A percentile compares a stretch with the other conserved stretches of the same genome.
Evolutionary conservation across 2,888 invertebrate genomes (phyloP).

Genomic region (Acronicta leporina): DNA sequence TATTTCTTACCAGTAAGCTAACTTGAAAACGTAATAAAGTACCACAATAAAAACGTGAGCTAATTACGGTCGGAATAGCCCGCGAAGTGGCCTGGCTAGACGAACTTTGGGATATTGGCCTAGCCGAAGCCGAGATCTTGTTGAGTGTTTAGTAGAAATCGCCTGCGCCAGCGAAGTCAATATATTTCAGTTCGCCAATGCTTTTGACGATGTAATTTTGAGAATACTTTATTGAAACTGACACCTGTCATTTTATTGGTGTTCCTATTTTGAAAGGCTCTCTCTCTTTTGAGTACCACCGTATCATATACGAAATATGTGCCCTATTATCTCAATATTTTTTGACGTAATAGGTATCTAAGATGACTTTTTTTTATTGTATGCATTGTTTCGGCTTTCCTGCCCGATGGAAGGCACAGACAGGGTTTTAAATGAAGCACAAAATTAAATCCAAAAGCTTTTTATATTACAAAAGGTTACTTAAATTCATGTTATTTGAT

Average conservation of each 20-base stretch:
- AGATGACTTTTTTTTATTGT: no score
- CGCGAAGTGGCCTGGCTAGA: slow-evolving; percentile 34
- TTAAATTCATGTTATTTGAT: no score
- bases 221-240: not conserved
- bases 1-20: slow-evolving; percentile 23
- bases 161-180: not conserved
- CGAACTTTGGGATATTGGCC: slow-evolving; percentile 48
- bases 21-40: slow-evolving; percentile 32
- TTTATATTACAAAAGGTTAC: no score
- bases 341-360: no score
- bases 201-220: slow-evolving; percentile 3
- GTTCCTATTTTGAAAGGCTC: no score
- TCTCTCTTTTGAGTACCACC: no score
- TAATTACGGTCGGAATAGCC: slow-evolving; percentile 41
- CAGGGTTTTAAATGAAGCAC: no score
- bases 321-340: no score
- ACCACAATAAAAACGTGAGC: slow-evolving; percentile 30
- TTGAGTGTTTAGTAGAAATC: slow-evolving; percentile 23
- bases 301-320: no score
- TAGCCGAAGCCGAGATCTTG: slow-evolving; percentile 34
- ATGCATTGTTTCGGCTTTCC: no score
- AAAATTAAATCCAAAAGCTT: no score
- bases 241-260: not conserved
- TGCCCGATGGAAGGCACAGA: no score
- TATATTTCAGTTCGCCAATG: slow-evolving; percentile 6